Evolutionary conservation across 2,797 vertebrate genomes (phyloP).

Genomic region (Chelon labrosus): DNA sequence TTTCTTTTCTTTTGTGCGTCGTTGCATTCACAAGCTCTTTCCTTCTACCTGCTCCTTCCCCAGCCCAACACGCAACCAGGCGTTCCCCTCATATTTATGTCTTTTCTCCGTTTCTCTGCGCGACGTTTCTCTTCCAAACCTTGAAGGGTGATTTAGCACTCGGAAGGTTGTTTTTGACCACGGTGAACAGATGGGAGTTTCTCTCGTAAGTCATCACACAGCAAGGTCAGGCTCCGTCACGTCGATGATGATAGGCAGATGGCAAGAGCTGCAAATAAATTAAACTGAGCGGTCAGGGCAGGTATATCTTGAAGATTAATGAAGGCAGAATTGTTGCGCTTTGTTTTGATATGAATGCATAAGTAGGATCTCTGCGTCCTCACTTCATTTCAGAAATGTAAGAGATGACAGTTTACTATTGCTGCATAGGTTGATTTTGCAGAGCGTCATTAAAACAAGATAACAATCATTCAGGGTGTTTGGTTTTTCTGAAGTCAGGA

Average conservation of each 20-base stretch:
- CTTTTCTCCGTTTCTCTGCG: slow-evolving; percentile 7
- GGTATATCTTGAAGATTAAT: not conserved
- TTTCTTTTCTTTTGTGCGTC: slow-evolving; percentile 19
- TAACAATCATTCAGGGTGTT: not conserved
- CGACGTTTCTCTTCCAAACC: slow-evolving; percentile 21
- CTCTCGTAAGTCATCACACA: slow-evolving; percentile 67
- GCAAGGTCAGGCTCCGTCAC: slow-evolving; percentile 41
- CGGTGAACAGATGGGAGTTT: slow-evolving; percentile 54
- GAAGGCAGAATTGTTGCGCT: slow-evolving; percentile 4
- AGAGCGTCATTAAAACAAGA: not conserved
- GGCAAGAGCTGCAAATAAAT: slow-evolving; percentile 27
- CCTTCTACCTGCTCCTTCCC: slow-evolving; percentile 26
- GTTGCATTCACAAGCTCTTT: slow-evolving; percentile 23
- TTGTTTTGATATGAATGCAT: slow-evolving; percentile 1
- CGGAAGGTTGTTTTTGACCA: slow-evolving; percentile 17
- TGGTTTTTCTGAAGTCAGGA: not conserved
- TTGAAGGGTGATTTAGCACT: slow-evolving; percentile 37
- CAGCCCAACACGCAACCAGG: slow-evolving; percentile 16
- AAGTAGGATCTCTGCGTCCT: not conserved
- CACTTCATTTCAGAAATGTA: slow-evolving; percentile 11
- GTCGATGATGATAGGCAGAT: slow-evolving; percentile 61
- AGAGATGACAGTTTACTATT: not conserved
- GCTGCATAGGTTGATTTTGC: not conserved
- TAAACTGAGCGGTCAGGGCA: slow-evolving; percentile 29
- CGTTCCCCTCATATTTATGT: slow-evolving; percentile 12